A percentile compares a stretch with the other conserved stretches of the same genome.
Conservation (phyloP, 2,113 vertebrate species). For the Perognathus longimembris region DNA sequence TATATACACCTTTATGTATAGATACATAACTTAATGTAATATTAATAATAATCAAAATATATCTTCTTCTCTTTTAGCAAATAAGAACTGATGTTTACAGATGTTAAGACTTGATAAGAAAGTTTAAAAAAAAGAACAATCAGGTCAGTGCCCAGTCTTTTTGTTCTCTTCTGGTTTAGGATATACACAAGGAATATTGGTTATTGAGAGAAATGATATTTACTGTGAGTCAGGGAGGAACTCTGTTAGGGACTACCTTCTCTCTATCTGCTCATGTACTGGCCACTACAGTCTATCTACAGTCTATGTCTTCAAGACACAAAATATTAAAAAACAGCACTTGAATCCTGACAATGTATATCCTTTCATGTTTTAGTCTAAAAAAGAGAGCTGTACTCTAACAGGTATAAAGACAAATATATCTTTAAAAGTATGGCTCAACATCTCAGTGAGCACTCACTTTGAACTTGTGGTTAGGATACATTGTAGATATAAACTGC, state of each 20-base stretch:
- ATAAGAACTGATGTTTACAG: not conserved
- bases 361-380: not conserved
- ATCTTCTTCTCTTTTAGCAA: not conserved
- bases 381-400: not conserved
- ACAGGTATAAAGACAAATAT: not conserved
- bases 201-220: not conserved
- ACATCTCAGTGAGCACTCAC: not conserved
- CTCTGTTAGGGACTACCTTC: not conserved
- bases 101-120: slow-evolving; percentile 1
- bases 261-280: not conserved
- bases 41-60: not conserved
- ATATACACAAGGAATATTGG: not conserved
- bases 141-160: not conserved
- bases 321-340: not conserved
- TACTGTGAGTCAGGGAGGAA: not conserved
- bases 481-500: too few species aligned
- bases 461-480: not conserved
- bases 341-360: not conserved
- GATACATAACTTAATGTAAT: not conserved
- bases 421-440: not conserved
- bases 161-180: not conserved
- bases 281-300: not conserved
- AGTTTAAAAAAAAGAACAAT: not conserved
- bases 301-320: not conserved
- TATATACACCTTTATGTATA: not conserved